phyloP scores from a whole-genome alignment of 2,888 invertebrate genomes.

The Andrena chrysosceles region DNA sequence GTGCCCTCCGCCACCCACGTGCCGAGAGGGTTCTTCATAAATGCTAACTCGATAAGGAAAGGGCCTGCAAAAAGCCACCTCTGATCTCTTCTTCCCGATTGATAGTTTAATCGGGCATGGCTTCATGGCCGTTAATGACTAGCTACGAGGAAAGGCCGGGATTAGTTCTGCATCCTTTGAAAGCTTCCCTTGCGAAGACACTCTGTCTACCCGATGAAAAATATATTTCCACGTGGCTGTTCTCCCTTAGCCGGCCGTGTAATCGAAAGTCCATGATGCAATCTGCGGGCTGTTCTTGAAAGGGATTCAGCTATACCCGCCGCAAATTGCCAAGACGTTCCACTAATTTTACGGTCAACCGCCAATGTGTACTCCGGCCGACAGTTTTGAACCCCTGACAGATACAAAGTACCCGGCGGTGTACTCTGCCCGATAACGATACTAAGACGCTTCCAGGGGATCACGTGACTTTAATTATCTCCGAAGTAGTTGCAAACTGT shows the following conservation, averaged over 20 bases:
- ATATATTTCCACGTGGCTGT: neutral
- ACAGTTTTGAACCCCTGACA: slow-evolving; percentile 72
- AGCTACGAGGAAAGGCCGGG: slow-evolving; percentile 27
- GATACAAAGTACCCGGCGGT: slow-evolving; percentile 75
- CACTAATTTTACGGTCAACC: slow-evolving; percentile 79
- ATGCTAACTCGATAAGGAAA: slow-evolving; percentile 41
- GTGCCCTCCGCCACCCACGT: neutral
- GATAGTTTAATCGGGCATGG: slow-evolving; percentile 47
- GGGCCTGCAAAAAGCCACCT: slow-evolving; percentile 13
- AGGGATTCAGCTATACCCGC: slow-evolving; percentile 56
- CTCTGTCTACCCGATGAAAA: slow-evolving; percentile 27
- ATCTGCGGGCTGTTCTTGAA: slow-evolving; percentile 23
- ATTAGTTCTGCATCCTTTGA: slow-evolving; percentile 48
- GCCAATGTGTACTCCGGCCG: slow-evolving; percentile 70
- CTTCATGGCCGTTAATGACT: slow-evolving; percentile 56
- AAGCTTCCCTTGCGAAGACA: slow-evolving; percentile 23
- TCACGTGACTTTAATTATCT: slow-evolving; percentile 76
- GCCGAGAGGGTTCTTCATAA: neutral
- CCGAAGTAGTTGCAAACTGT: slow-evolving; percentile 65
- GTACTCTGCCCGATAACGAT: slow-evolving; percentile 75
- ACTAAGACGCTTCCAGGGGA: slow-evolving; percentile 71
- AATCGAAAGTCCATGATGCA: slow-evolving; percentile 59
- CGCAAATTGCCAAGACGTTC: slow-evolving; percentile 68
- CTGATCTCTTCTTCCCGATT: slow-evolving; percentile 45
- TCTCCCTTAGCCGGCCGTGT: slow-evolving; percentile 23